These are phyloP conservation scores for Peucedramus taeniatus DNA, from an alignment of 2,113 vertebrate species.

Conservation along the genomic window DNA sequence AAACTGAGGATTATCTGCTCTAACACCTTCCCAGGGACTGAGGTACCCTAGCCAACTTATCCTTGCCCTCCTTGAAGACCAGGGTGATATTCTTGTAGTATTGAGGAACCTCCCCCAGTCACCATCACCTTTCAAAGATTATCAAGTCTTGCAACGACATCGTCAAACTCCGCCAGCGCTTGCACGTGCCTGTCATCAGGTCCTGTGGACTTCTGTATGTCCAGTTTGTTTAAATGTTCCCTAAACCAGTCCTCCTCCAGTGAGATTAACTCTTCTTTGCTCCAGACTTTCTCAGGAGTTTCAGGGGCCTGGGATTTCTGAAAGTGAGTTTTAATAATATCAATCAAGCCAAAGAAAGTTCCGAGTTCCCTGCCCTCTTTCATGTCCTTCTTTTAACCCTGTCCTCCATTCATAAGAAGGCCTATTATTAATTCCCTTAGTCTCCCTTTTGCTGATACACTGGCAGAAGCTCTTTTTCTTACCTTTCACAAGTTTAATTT, in stretches of 20 bases:
- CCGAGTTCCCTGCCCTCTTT: not conserved
- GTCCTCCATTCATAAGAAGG: not conserved
- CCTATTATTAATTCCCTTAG: not conserved
- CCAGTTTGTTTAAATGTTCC: not conserved
- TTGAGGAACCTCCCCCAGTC: not conserved
- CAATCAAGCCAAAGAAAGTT: not conserved
- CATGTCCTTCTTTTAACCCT: not conserved
- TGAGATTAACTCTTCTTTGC: not conserved
- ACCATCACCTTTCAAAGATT: not conserved
- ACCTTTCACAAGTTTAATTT: not conserved
- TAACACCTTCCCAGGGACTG: not conserved
- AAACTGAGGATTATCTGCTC: not conserved
- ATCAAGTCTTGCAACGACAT: not conserved
- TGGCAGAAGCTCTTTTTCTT: not conserved
- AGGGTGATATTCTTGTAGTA: not conserved
- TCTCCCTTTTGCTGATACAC: not conserved
- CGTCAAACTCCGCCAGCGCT: rapidly evolving
- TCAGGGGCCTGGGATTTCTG: not conserved
- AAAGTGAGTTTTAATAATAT: not conserved
- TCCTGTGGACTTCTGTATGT: not conserved
- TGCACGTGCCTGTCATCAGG: not conserved
- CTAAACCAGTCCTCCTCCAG: not conserved
- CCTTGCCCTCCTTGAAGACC: not conserved
- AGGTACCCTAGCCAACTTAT: not conserved
- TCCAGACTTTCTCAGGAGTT: not conserved